phyloP scores from a whole-genome alignment of 2,888 invertebrate species.

The Pristionchus arcanus region DNA sequence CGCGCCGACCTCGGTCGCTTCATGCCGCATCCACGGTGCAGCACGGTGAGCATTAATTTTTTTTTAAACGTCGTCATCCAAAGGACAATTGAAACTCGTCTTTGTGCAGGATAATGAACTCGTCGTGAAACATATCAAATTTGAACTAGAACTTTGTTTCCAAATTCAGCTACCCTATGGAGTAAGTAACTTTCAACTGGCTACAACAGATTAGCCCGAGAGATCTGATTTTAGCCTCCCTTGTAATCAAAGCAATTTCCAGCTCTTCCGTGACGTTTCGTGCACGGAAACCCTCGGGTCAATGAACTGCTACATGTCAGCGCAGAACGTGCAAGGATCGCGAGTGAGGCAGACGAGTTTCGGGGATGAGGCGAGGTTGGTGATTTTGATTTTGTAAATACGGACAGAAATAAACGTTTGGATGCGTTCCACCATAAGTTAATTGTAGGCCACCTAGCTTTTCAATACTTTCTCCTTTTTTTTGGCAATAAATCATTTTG shows the following conservation, averaged over 20 bases:
- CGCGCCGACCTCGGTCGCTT: conserved; percentile 93
- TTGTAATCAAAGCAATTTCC: not conserved
- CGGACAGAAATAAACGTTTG: not conserved
- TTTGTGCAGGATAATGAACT: too few species aligned
- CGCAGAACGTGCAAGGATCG: conserved; percentile 75
- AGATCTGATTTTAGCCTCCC: too few species aligned
- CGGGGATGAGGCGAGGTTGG: conserved; percentile 56
- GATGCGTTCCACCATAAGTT: too few species aligned
- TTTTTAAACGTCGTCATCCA: not conserved
- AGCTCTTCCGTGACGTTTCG: conserved; percentile 74
- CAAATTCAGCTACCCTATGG: not conserved
- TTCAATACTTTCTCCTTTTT: too few species aligned
- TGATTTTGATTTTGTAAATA: not conserved
- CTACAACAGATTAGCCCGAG: too few species aligned
- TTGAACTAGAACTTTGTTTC: not conserved
- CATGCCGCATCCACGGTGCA: conserved; percentile 84
- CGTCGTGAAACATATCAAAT: not conserved
- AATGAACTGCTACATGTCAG: conserved; percentile 86
- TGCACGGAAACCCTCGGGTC: conserved; percentile 93
- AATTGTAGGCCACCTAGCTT: too few species aligned
- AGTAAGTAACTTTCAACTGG: too few species aligned
- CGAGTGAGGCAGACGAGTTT: conserved; percentile 55
- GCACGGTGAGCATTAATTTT: conserved; percentile 49
- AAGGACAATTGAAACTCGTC: not conserved
- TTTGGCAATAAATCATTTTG: not conserved